Conservation (phyloP, 2,797 vertebrate genomes). For the Spea hammondii region DNA sequence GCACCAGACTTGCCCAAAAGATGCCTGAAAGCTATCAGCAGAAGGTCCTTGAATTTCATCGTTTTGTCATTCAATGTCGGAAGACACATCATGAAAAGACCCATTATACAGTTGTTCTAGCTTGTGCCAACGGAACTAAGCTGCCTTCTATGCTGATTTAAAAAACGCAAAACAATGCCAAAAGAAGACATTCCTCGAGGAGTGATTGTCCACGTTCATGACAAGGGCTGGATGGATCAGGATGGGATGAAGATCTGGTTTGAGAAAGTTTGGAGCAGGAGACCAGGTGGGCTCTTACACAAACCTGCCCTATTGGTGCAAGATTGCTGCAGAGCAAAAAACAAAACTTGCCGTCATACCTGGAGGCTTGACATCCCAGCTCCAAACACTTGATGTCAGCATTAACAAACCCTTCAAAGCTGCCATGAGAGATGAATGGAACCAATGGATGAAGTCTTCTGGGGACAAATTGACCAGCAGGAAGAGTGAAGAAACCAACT, state of each 20-base stretch:
- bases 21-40: too few species aligned
- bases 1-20: too few species aligned
- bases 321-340: neutral
- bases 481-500: neutral
- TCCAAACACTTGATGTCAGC: neutral
- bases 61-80: too few species aligned
- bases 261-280: slow-evolving; percentile 8
- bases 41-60: too few species aligned
- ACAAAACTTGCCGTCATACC: slow-evolving; percentile 1
- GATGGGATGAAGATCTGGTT: slow-evolving; percentile 4
- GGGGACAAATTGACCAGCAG: neutral
- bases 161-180: too few species aligned
- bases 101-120: too few species aligned
- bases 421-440: neutral
- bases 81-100: too few species aligned
- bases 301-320: neutral
- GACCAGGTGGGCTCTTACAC: neutral
- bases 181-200: slow-evolving; percentile 9
- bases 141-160: too few species aligned
- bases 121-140: too few species aligned
- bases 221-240: neutral
- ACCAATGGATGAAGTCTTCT: neutral
- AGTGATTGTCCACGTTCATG: neutral
- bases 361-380: slow-evolving; percentile 1
- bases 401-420: slow-evolving; percentile 10